A percentile compares a stretch with the other conserved stretches of the same genome.
Conservation (phyloP, 1,140 invertebrate genomes). For the Pseudomyrmex gracilis region DNA sequence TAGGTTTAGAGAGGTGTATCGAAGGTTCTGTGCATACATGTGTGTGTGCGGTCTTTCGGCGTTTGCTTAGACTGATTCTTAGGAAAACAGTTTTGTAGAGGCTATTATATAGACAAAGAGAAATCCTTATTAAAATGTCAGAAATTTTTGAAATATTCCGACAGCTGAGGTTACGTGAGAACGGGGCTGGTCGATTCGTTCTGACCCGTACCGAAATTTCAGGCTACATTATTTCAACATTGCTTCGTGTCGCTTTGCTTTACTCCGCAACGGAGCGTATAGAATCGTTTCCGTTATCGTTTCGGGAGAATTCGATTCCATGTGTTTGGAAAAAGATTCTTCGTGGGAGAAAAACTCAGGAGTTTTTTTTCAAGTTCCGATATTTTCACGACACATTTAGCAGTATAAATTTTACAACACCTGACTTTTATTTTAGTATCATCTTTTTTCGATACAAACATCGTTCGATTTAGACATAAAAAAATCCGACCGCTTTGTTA, state of each 20-base stretch:
- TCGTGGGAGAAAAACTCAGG: background rate
- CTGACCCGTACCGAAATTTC: background rate
- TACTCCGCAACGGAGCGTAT: conserved; percentile 29
- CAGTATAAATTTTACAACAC: background rate
- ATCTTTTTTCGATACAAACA: background rate
- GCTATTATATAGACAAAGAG: background rate
- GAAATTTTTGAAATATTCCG: background rate
- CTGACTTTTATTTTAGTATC: background rate
- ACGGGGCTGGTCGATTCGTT: conserved; percentile 28
- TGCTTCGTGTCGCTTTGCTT: conserved; percentile 14
- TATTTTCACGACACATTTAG: conserved; percentile 18
- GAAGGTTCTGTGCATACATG: background rate
- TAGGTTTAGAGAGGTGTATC: background rate
- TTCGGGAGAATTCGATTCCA: conserved; percentile 29
- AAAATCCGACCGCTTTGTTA: background rate
- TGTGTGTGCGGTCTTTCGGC: background rate
- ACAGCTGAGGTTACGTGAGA: conserved; percentile 29
- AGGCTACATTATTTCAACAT: conserved; percentile 31
- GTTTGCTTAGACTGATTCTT: background rate
- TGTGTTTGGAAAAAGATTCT: conserved; percentile 27
- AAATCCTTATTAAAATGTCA: background rate
- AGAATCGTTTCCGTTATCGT: conserved; percentile 42
- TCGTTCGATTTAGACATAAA: background rate
- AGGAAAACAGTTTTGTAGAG: background rate
- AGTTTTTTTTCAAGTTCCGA: background rate